Evolutionary conservation across 2,888 invertebrate genomes (phyloP), one percentile per base, ranked within the genome.

Genomic region (Diaprepes abbreviatus): DNA sequence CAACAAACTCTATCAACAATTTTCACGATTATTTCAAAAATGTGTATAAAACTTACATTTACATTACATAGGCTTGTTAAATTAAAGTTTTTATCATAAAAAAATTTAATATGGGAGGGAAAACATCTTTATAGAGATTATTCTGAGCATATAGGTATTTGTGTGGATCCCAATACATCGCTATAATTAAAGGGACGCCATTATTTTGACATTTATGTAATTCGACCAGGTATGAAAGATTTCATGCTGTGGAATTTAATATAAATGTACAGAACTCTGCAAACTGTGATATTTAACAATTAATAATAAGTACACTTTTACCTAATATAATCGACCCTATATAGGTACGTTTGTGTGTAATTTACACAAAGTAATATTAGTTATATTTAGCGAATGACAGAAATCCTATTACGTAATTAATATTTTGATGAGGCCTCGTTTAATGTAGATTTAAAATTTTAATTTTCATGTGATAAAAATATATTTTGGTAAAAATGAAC

Each of bases 401-500:
- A 50, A 58, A 54, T 67, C 68, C 62, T 63, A 55, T 38, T 68
- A 66, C 28, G 45, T 67, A 62, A n/a, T n/a, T n/a, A n/a, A 60
- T 67, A 35, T 62, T 62, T 62, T 52, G 43, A 40, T 52, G 69
- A 69, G 69, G 64, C 69, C 69, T 69, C 69, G 59, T 69, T 64
- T 66, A 19, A 57, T 64, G 64, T 52, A 58, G 63, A 69, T 24
- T 64, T 62, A 38, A 69, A 62, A 55, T 35, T 75, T 76, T 74
- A 72, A 71, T 74, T 76, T 78, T 71, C 72, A 78, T 81, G 80
- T 80, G 79, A 79, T 79, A 79, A 75, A 75, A 76, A 82, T 80
- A 80, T 82, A 80, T 80, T 81, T 81, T 81, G 79, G 79, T 81
- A 80, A 80, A 77, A 76, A 77, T 69, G 77, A 74, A 58, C 62